Percentiles rank a stretch among this genome's conserved stretches.
Conservation (phyloP, 2,797 vertebrate genomes). For the Aeoliscus strigatus region DNA sequence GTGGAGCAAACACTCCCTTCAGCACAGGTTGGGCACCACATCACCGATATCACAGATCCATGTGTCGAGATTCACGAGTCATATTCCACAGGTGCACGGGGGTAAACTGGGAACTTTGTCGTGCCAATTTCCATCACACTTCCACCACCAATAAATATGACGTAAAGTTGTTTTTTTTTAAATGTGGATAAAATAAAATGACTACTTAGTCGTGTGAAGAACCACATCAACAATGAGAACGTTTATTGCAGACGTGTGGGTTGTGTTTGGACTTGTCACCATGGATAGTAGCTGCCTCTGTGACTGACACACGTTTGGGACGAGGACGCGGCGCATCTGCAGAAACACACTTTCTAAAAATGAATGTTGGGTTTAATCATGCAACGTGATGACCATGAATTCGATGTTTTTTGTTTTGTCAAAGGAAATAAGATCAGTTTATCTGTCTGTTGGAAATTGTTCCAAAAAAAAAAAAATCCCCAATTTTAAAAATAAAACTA, state of each 20-base stretch:
- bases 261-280: conserved; percentile 58
- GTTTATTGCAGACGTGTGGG: conserved; percentile 44
- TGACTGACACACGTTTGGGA: conserved; percentile 53
- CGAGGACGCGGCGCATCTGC: conserved; percentile 30
- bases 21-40: conserved; percentile 62
- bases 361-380: conserved; percentile 3
- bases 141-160: conserved; percentile 25
- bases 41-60: conserved; percentile 60
- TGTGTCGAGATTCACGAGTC: conserved; percentile 48
- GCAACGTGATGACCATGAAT: conserved; percentile 1
- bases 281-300: conserved; percentile 74
- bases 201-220: conserved; percentile 35
- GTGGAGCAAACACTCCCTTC: conserved; percentile 60
- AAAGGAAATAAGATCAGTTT: neutral
- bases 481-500: conserved; percentile 16
- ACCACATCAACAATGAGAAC: conserved; percentile 36
- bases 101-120: conserved; percentile 30
- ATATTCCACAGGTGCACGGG: conserved; percentile 39
- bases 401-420: conserved; percentile 6
- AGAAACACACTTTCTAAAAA: conserved; percentile 23
- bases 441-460: conserved; percentile 10
- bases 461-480: conserved; percentile 19
- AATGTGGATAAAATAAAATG: conserved; percentile 7
- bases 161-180: conserved; percentile 23
- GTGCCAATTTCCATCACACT: conserved; percentile 20